Evolutionary conservation across 2,113 vertebrate species (phyloP).

Genomic region (Neoarius graeffei): DNA sequence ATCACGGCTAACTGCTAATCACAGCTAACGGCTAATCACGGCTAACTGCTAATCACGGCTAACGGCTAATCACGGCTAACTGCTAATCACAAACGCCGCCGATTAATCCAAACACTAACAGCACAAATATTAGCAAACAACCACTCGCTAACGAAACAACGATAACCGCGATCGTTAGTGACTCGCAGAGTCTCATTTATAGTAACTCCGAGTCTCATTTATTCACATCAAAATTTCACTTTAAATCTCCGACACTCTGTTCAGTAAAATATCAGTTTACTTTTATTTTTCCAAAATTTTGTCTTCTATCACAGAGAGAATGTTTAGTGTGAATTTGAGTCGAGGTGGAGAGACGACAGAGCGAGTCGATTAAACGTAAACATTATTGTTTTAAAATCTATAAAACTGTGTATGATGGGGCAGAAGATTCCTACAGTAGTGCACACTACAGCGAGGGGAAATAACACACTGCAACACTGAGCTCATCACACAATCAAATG

Average conservation of each 20-base stretch:
- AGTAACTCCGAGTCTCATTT: not conserved
- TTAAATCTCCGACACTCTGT: not conserved
- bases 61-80: not conserved
- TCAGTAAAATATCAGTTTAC: not conserved
- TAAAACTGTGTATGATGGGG: not conserved
- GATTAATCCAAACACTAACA: not conserved
- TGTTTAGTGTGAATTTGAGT: not conserved
- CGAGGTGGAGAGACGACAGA: not conserved
- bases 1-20: not conserved
- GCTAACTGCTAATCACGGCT: not conserved
- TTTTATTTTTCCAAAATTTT: not conserved
- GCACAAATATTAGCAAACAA: not conserved
- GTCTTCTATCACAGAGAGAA: not conserved
- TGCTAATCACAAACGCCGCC: not conserved
- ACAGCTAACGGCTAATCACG: not conserved
- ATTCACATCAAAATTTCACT: not conserved
- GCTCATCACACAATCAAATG: not conserved
- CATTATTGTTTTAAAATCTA: not conserved
- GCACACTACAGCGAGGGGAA: not conserved
- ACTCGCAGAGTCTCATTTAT: no score
- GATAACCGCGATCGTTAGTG: not conserved
- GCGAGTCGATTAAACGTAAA: not conserved
- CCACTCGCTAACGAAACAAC: not conserved
- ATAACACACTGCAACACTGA: not conserved
- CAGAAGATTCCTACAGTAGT: not conserved